Evolutionary conservation across 1,140 invertebrate species (phyloP), one percentile per base, ranked within the genome.

Genomic region (Coelopa frigida): DNA sequence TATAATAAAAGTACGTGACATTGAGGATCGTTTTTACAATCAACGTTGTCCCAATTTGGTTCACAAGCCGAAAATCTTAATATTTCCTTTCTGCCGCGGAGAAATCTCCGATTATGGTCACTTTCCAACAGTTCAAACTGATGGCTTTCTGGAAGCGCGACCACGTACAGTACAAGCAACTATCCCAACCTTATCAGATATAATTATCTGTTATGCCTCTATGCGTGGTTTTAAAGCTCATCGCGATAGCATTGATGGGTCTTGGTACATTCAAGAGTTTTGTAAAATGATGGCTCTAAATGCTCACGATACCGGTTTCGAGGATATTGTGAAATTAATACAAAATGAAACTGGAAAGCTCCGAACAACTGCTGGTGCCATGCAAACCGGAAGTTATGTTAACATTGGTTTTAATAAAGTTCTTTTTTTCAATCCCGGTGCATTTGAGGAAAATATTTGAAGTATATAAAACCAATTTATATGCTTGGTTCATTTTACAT

Each of bases 251-350:
- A 47, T 58, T 6, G 58, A 56, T 18, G 87, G 86, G 14, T 83
- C 82, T 42, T 87, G 84, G 82, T 87, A 84, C 57, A 82, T 89
- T 42, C 81, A 86, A 58, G 73, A 77, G 43, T 70, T 89, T 37
- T 89, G 85, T 66, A 72, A 83, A 57, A 74, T 81, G 48, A 85
- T 89, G 59, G 84, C 84, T 69, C 73, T 79, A 35, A 66, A 80
- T 55, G 84, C 84, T 7, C 71, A 78, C 54, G 67, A 79, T 52
- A 72, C 70, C 23, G 75, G 83, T 57, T 55, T 89, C 17, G 74
- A 79, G 49, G 74, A 80, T 55, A 74, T 89, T 52, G 71, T 88
- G 32, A 77, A 74, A 51, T 74, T 78, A 52, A 82, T 85, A 5
- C 33, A 56, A 6, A 71, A 78, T 52, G 38, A 29, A 10, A 48